Conservation (phyloP, 2,113 vertebrate species). For the Anser cygnoides region DNA sequence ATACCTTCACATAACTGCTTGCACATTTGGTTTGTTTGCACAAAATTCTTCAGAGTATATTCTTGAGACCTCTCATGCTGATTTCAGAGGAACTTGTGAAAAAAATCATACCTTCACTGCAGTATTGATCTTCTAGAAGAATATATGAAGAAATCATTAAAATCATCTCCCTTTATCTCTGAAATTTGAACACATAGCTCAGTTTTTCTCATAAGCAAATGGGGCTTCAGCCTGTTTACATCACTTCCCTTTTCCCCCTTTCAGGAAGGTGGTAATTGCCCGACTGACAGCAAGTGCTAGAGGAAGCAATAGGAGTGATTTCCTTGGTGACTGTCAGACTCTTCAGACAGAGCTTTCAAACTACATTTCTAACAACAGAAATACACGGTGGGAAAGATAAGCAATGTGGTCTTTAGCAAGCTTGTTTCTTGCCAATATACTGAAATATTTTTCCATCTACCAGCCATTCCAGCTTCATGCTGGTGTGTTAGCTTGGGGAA, state of each 20-base stretch:
- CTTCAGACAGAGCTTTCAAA: background rate
- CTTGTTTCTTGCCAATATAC: background rate
- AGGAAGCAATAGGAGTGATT: background rate
- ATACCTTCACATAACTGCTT: background rate
- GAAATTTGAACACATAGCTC: background rate
- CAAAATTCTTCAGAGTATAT: background rate
- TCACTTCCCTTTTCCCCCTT: background rate
- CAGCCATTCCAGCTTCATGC: background rate
- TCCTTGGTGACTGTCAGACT: background rate
- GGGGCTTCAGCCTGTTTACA: background rate
- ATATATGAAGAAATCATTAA: background rate
- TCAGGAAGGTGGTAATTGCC: slow-evolving; percentile 4
- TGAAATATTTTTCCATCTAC: background rate
- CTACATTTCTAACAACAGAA: background rate
- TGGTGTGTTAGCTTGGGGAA: background rate
- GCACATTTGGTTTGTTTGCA: background rate
- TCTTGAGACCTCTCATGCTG: background rate
- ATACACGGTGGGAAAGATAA: background rate
- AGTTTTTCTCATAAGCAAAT: background rate
- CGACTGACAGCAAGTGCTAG: background rate
- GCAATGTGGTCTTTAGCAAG: background rate
- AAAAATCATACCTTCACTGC: background rate
- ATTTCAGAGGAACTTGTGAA: background rate
- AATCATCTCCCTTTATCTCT: background rate
- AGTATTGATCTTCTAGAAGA: background rate